phyloP scores from a whole-genome alignment of 1,140 invertebrate species.

The Achatina immaculata region DNA sequence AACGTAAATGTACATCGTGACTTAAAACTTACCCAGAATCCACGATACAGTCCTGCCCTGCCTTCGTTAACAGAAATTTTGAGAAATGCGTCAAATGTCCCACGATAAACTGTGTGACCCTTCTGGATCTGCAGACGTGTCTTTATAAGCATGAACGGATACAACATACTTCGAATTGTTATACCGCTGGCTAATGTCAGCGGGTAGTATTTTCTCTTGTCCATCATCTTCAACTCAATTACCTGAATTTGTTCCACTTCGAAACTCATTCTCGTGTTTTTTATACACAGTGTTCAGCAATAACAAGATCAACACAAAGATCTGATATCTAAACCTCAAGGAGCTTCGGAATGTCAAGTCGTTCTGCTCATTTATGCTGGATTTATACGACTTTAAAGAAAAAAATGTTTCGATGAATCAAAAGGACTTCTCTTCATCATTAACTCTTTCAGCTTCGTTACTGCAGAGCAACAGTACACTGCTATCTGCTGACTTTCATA shows the following conservation, averaged over 20 bases:
- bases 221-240: conserved; percentile 99
- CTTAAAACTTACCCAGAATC: conserved; percentile 90
- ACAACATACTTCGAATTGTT: conserved; percentile 88
- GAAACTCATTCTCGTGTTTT: not conserved
- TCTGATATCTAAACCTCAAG: no score
- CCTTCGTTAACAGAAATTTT: conserved; percentile 93
- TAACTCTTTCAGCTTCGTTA: no score
- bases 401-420: no score
- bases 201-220: conserved; percentile 93
- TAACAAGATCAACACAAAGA: no score
- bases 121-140: conserved; percentile 86
- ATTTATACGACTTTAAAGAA: no score
- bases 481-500: no score
- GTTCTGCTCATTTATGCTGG: no score
- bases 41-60: conserved; percentile 87
- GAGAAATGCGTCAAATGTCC: conserved; percentile 89
- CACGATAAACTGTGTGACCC: conserved; percentile 79
- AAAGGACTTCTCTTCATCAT: no score
- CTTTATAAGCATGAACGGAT: conserved; percentile 95
- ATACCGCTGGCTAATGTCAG: conserved; percentile 90
- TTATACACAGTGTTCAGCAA: no score
- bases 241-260: conserved; percentile 51
- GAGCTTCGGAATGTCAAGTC: no score
- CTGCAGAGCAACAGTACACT: no score
- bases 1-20: no score